A percentile compares a stretch with the other conserved stretches of the same genome.
phyloP scores from a whole-genome alignment of 1,140 invertebrate species.

The Drosophila elegans region DNA sequence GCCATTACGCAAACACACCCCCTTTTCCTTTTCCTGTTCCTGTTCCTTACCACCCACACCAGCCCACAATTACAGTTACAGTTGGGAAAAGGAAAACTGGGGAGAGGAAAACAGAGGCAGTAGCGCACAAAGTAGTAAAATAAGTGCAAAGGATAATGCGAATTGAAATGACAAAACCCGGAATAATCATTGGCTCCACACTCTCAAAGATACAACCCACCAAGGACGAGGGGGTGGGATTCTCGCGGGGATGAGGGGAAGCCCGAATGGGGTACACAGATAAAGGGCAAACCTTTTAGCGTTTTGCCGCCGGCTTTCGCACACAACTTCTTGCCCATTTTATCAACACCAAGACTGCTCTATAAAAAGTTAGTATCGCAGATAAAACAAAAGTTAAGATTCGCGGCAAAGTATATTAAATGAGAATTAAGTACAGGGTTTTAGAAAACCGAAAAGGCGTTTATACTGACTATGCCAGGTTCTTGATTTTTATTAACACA shows the following conservation, averaged over 20 bases:
- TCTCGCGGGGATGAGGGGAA: neutral
- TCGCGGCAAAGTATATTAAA: conserved; percentile 13
- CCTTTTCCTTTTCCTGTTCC: conserved; percentile 21
- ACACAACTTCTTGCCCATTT: conserved; percentile 2
- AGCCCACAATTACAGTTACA: conserved; percentile 46
- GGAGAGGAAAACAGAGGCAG: conserved; percentile 35
- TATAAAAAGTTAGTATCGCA: conserved; percentile 33
- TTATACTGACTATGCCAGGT: conserved; percentile 1
- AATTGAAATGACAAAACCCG: conserved; percentile 84
- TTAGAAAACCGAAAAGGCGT: conserved; percentile 4
- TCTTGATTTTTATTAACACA: neutral
- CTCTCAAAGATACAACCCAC: conserved; percentile 22
- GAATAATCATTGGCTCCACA: conserved; percentile 82
- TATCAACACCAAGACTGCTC: conserved; percentile 19
- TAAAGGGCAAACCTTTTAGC: conserved; percentile 7
- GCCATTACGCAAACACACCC: conserved; percentile 76
- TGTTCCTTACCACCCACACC: conserved; percentile 15
- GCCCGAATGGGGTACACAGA: neutral
- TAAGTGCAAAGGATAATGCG: conserved; percentile 84
- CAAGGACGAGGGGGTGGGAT: neutral
- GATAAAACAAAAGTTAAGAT: conserved; percentile 30
- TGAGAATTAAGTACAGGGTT: neutral
- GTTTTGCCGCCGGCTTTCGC: conserved; percentile 46
- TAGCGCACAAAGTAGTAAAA: conserved; percentile 77
- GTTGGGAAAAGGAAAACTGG: neutral